These are phyloP conservation scores for Phoenicopterus ruber DNA, from an alignment of 2,113 vertebrate species.

Conservation along the genomic window DNA sequence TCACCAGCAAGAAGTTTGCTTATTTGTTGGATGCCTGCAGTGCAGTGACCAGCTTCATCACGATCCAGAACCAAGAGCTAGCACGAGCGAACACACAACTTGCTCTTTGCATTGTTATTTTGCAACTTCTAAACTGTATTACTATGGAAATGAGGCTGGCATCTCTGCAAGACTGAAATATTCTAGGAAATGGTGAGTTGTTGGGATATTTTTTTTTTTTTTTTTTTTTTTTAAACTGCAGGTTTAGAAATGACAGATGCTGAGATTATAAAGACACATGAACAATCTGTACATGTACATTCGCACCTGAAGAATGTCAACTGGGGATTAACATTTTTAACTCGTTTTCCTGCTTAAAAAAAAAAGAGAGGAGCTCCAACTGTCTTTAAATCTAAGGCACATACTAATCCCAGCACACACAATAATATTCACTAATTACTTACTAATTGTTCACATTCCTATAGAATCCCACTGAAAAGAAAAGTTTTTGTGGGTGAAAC, in stretches of 20 bases:
- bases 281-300: background rate
- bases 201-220: background rate
- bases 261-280: background rate
- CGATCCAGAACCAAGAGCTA: background rate
- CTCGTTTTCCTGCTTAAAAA: background rate
- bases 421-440: background rate
- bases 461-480: background rate
- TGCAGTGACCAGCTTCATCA: background rate
- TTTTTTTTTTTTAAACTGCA: background rate
- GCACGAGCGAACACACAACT: rapidly evolving
- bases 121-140: background rate
- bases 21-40: background rate
- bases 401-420: background rate
- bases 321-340: background rate
- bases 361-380: background rate
- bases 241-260: constrained; percentile 1
- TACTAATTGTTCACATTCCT: background rate
- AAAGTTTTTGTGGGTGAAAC: background rate
- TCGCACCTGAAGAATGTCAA: constrained; percentile 2
- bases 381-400: background rate
- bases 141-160: background rate
- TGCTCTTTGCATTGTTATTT: background rate
- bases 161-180: constrained; percentile 8
- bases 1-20: rapidly evolving
- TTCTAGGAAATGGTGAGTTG: background rate